Conservation (phyloP, 2,797 vertebrate genomes). For the Knipowitschia caucasica region DNA sequence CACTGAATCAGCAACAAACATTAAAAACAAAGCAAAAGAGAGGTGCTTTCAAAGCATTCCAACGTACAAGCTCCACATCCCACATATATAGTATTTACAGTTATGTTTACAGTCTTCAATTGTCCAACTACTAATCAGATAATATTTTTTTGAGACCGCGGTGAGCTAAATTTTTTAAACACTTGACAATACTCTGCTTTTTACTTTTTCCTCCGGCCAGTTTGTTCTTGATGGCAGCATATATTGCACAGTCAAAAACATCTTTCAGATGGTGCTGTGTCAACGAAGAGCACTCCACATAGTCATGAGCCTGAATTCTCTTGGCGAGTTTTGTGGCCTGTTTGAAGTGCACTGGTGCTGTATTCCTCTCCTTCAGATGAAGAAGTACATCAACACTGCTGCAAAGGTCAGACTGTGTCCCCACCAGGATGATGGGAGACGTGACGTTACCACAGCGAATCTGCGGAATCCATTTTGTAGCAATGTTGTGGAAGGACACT, state of each 20-base stretch:
- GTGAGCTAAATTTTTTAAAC: constrained; percentile 84
- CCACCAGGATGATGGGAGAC: constrained; percentile 87
- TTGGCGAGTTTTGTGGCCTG: constrained; percentile 81
- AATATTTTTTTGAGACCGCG: constrained; percentile 89
- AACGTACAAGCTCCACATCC: constrained; percentile 5
- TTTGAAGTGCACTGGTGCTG: constrained; percentile 78
- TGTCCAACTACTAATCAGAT: constrained; percentile 53
- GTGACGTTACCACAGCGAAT: constrained; percentile 84
- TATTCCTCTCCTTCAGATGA: constrained; percentile 77
- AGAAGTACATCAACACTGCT: constrained; percentile 87
- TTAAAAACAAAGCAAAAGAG: constrained; percentile 5
- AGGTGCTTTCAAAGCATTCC: background rate
- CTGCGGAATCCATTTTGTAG: constrained; percentile 92
- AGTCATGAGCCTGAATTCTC: constrained; percentile 86
- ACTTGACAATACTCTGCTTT: constrained; percentile 81
- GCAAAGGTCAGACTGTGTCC: constrained; percentile 88
- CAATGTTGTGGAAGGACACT: constrained; percentile 88
- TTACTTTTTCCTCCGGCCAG: constrained; percentile 67
- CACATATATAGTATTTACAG: constrained; percentile 4
- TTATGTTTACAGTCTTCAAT: constrained; percentile 3
- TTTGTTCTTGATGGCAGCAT: constrained; percentile 87
- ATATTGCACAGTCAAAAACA: constrained; percentile 88
- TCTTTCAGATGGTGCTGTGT: constrained; percentile 94
- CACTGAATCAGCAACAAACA: constrained; percentile 16
- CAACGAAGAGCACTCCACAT: constrained; percentile 90